phyloP scores from a whole-genome alignment of 2,113 vertebrate species.

The Hypocryptadius cinnamomeus region DNA sequence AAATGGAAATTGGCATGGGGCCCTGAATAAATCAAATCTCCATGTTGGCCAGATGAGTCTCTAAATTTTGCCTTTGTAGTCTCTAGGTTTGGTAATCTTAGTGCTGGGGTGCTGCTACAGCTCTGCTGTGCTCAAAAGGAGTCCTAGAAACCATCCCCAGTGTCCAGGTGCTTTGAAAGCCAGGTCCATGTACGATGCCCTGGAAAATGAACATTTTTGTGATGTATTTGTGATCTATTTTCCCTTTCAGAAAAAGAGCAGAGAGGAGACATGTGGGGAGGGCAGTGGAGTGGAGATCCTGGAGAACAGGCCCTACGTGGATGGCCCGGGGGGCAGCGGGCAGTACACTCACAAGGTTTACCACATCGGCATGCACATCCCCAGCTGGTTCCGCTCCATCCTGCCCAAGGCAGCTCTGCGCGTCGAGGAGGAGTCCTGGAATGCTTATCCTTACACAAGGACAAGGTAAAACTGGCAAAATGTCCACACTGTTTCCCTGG shows the following conservation, averaged over 20 bases:
- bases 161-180: not conserved
- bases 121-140: not conserved
- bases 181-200: fast-evolving
- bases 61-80: not conserved
- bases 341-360: slow-evolving; percentile 98
- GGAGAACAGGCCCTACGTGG: slow-evolving; percentile 90
- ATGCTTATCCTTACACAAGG: slow-evolving; percentile 93
- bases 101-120: not conserved
- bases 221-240: fast-evolving
- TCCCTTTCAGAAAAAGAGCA: slow-evolving; percentile 87
- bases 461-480: slow-evolving; percentile 74
- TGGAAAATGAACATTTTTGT: not conserved
- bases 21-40: not conserved
- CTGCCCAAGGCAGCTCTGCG: slow-evolving; percentile 92
- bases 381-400: slow-evolving; percentile 95
- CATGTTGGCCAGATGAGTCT: not conserved
- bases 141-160: not conserved
- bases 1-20: not conserved
- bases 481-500: not conserved
- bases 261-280: slow-evolving; percentile 90
- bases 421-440: slow-evolving; percentile 96
- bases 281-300: slow-evolving; percentile 95
- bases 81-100: not conserved
- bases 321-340: slow-evolving; percentile 87
- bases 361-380: slow-evolving; percentile 97